Evolutionary conservation across 1,140 invertebrate genomes (phyloP), one percentile per base, ranked within the genome.

Genomic region (Drosophila busckii): DNA sequence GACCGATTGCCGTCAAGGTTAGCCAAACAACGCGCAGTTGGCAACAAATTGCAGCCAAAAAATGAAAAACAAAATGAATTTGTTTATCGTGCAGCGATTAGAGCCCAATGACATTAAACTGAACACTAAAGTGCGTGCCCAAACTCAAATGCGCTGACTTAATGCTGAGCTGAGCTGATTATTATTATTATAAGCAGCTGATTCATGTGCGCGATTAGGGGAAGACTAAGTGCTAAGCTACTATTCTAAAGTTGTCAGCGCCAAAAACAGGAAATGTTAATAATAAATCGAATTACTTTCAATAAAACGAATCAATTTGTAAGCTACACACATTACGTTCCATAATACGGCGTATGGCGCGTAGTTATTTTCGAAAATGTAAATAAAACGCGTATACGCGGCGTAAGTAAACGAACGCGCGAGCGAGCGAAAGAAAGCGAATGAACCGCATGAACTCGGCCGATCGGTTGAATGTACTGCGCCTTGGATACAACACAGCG

Each of bases 1-100:
- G 69, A 82, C 75, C 69, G 75, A 82, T 82, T 82, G 75, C 6
- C 61, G 60, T 70, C 75, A 82, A 82, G 75, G 75, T 55, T 69
- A 65, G 25, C 1, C 12, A 42, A 9, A 15, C 7, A 20, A 8
- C 9, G n/a, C 6, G 48, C 12, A 50, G 15, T 29, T 31, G 23
- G 6, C 28, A 58, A 58, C 13, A 22, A 19, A 12, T 31, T 55
- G 8, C 32, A 13, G 10, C 19, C 60, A n/a, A n/a, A n/a, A n/a
- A n/a, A n/a, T n/a, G n/a, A n/a, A n/a, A n/a, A n/a, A n/a, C 31
- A 38, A 15, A 55, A 28, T 15, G 23, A 49, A 25, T 49, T 42
- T n/a, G 25, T 35, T 60, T 64, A 52, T 64, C 35, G n/a, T 25
- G 37, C 40, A 28, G 19, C 13, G 32, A 2, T 15, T 19, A 35